These are phyloP conservation scores for Cynoglossus semilaevis DNA, from an alignment of 2,113 vertebrate genomes.

Conservation along the genomic window DNA sequence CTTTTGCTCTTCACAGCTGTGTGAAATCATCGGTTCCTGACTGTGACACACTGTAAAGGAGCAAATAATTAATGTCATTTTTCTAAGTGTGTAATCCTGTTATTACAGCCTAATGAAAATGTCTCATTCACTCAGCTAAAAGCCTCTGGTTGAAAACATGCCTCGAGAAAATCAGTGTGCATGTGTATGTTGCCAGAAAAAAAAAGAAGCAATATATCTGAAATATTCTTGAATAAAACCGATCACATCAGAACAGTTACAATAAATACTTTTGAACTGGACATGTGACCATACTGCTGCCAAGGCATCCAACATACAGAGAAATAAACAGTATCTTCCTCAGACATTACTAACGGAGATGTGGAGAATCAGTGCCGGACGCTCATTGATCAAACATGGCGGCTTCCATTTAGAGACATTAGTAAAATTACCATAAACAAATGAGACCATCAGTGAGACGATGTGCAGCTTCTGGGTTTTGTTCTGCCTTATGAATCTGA, in stretches of 20 bases:
- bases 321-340: neutral
- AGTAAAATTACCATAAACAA: constrained; percentile 14
- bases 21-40: constrained; percentile 1
- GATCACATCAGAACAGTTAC: no score
- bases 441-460: constrained; percentile 11
- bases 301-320: no score
- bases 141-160: constrained; percentile 3
- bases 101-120: neutral
- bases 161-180: neutral
- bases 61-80: constrained; percentile 4
- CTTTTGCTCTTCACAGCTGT: neutral
- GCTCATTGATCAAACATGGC: constrained; percentile 6
- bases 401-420: constrained; percentile 12
- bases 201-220: no score
- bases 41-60: constrained; percentile 1
- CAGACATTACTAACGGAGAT: neutral
- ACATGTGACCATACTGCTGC: no score
- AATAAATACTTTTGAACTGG: no score
- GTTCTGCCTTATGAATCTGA: constrained; percentile 16
- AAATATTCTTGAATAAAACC: no score
- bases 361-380: neutral
- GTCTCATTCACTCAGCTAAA: constrained; percentile 16
- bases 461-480: neutral
- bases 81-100: constrained; percentile 11
- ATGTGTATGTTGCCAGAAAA: no score